Evolutionary conservation across 2,888 invertebrate genomes (phyloP).

Genomic region (Ceriagrion tenellum): DNA sequence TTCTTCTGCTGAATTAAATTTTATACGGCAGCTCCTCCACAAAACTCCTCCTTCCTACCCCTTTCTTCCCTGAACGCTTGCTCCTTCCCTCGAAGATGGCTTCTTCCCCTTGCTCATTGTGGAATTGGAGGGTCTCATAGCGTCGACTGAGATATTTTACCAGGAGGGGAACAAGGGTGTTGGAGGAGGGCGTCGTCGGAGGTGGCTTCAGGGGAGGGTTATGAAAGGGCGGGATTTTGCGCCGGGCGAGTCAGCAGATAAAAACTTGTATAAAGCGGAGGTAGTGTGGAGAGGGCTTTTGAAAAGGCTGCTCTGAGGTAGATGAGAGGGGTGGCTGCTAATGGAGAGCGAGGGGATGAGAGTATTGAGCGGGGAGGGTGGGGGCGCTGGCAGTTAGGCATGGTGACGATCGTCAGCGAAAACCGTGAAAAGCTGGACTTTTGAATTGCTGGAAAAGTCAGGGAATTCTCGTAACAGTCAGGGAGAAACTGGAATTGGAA

Average conservation of each 20-base stretch:
- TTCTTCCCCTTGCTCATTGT: neutral
- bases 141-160: neutral
- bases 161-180: neutral
- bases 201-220: neutral
- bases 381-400: no score
- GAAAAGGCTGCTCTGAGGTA: neutral
- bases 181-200: neutral
- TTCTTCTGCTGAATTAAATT: no score
- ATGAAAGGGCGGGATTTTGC: constrained; percentile 58
- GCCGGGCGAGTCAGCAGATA: constrained; percentile 62
- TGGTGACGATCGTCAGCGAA: no score
- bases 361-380: no score
- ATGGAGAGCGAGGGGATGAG: neutral
- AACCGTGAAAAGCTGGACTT: no score
- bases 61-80: neutral
- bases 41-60: no score
- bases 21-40: no score
- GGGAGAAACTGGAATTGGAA: no score
- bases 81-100: neutral
- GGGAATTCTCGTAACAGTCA: no score
- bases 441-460: no score
- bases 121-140: neutral
- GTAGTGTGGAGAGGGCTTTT: neutral
- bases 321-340: neutral
- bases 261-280: constrained; percentile 46